Evolutionary conservation across 2,888 invertebrate species (phyloP), one percentile per base, ranked within the genome.

Genomic region (Rotaria magnacalcarata): DNA sequence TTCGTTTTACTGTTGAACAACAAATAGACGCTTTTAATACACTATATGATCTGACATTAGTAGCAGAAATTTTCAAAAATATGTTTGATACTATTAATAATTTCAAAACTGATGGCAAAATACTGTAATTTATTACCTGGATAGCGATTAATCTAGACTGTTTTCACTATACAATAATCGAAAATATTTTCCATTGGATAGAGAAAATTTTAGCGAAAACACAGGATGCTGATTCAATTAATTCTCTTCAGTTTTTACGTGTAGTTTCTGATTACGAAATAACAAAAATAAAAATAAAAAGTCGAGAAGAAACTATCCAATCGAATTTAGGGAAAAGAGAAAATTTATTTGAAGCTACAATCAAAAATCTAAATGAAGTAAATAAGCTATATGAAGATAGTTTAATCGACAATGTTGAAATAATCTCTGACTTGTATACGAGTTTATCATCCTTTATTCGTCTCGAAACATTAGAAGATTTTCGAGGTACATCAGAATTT

Each of bases 21-120:
- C 74, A 74, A 41, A 74, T 16, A 8, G 74, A 74, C 16, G 74
- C 74, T 74, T 74, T 74, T 41, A 74, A 74, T 74, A 74, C 74
- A 21, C 34, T 74, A 11, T 34, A 34, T 74, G 74, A 74, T 74
- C 41, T 41, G 16, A 1, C 7, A 74, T 74, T 74, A 41, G 34
- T 74, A 14, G 74, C 34, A 27, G 34, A 74, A 19, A 34, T 74
- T 34, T 74, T 74, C 34, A 27, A 41, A 19, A 11, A 34, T n/a
- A 1, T 74, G 2, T 8, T 1, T 6, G 16, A 27, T 2, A 11
- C 6, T 34, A 19, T 27, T 10, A 47, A 8, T 47, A 47, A 47
- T 7, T 47, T 47, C 6, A 16, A 14, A 2, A 16, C 34, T 34
- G 2, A 27, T 8, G 34, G 34, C 1, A 74, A 74, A 74, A 74